Base-by-base conservation (phyloP, 1,140 invertebrate species). In the Brachionus rubens region DNA sequence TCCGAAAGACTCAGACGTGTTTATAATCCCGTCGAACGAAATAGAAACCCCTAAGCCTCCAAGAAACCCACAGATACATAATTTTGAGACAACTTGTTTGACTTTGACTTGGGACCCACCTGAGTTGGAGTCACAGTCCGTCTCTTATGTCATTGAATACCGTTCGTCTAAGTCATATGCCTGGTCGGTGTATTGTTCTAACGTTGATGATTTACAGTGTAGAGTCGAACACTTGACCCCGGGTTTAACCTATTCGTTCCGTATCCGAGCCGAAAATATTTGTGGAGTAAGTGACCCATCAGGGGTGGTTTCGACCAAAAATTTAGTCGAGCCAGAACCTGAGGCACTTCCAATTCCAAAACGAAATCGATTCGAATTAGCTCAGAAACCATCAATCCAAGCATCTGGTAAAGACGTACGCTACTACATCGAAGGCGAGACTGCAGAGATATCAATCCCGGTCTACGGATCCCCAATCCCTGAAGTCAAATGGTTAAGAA, bases 381-480 rank as follows among this genome's bases (percentile, higher is more conserved):
- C 28, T 30, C 24, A 40, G 80, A 19, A 84, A 12, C 83, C 85
- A 1, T 80, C 89, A 78, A 94, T 95, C 86, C 85, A 94, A 0
- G 87, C 91, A 1, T 91, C 91, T 80, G 91, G 93, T 81, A 86
- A 91, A 79, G 91, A 93, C 72, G 88, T 88, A 1, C 91, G 92
- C 79, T 96, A 93, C 81, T 92, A 92, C 3, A 89, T 93, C 0
- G 92, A 92, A 82, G 90, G 91, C 76, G 91, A 93, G 80, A 93
- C 92, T 78, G 90, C 89, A 4, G 91, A 90, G 78, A 83, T 95
- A 7, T 91, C 92, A 83, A 94, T 92, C 91, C 94, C 91, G 81
- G 91, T 94, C 12, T 94, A 94, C 81, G 93, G 92, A 0, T 93
- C 94, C 84, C 93, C 93, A 0, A 92, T 93, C 81, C 92, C 92